Percentiles rank a stretch among this genome's conserved stretches.
These are phyloP conservation scores for Dilophus febrilis DNA, from an alignment of 2,888 invertebrate genomes.

Conservation along the genomic window DNA sequence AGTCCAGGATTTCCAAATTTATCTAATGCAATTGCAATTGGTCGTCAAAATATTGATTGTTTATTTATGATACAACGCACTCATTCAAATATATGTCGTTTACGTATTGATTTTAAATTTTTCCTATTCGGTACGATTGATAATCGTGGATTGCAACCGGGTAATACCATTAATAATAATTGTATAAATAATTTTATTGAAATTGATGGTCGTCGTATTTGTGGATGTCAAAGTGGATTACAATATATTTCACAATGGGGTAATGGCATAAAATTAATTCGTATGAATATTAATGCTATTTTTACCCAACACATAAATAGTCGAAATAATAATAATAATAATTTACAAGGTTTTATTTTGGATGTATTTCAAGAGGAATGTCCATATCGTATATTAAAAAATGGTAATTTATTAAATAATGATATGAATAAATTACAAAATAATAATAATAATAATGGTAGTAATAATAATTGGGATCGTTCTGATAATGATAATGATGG, in stretches of 20 bases:
- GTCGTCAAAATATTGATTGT: slow-evolving; percentile 29
- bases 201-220: slow-evolving; percentile 37
- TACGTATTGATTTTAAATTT: slow-evolving; percentile 36
- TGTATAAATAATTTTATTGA: slow-evolving; percentile 36
- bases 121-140: slow-evolving; percentile 33
- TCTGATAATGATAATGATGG: not conserved
- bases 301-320: slow-evolving; percentile 11
- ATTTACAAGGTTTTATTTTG: slow-evolving; percentile 34
- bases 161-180: no score
- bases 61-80: slow-evolving; percentile 33
- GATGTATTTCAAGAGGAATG: slow-evolving; percentile 40
- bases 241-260: slow-evolving; percentile 20
- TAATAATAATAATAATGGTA: not conserved
- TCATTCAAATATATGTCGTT: slow-evolving; percentile 32
- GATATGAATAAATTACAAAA: slow-evolving; percentile 5
- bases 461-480: not conserved
- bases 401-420: slow-evolving; percentile 12
- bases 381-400: slow-evolving; percentile 19
- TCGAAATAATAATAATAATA: slow-evolving; percentile 17
- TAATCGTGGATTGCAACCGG: slow-evolving; percentile 10
- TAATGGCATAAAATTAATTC: slow-evolving; percentile 28
- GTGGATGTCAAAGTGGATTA: slow-evolving; percentile 35
- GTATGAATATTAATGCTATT: slow-evolving; percentile 30
- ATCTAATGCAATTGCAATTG: slow-evolving; percentile 13
- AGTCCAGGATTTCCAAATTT: slow-evolving; percentile 40